Percentiles rank a stretch among this genome's conserved stretches.
Evolutionary conservation across 2,888 invertebrate genomes (phyloP).

Genomic region (Phasia obesa): DNA sequence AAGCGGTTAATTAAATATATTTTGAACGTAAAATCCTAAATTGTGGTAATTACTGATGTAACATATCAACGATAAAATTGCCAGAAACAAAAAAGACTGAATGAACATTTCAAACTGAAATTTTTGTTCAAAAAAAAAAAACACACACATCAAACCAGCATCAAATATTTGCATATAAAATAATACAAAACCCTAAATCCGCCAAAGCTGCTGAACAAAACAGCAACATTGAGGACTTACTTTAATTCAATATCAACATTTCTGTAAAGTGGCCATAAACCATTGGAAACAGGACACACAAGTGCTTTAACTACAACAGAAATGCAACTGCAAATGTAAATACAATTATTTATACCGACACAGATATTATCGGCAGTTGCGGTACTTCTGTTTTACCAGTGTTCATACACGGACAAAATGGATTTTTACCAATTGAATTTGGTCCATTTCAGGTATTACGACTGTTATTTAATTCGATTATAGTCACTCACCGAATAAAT

Average conservation of each 20-base stretch:
- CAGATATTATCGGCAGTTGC: conserved; percentile 21
- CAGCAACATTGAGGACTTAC: conserved; percentile 42
- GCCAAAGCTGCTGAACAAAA: conserved; percentile 7
- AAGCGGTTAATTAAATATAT: neutral
- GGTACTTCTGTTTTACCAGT: no score
- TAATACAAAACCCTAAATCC: conserved; percentile 7
- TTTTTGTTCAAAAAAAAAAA: neutral
- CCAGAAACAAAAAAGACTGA: neutral
- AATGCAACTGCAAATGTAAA: conserved; percentile 21
- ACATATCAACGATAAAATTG: neutral
- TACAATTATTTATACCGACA: conserved; percentile 33
- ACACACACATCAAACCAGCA: neutral
- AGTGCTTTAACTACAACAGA: conserved; percentile 1
- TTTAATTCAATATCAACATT: conserved; percentile 61
- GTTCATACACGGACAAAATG: no score
- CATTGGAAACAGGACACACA: conserved; percentile 26
- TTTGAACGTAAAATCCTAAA: conserved; percentile 11
- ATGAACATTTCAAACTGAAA: no score
- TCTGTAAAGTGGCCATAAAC: conserved; percentile 60
- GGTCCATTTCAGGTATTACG: no score
- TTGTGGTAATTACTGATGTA: neutral
- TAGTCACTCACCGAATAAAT: no score
- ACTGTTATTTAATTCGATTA: no score
- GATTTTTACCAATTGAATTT: no score
- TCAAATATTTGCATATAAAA: conserved; percentile 1